Percentiles rank a stretch among this genome's conserved stretches.
Evolutionary conservation across 2,888 invertebrate species (phyloP).

Genomic region (Drosophila atripex): DNA sequence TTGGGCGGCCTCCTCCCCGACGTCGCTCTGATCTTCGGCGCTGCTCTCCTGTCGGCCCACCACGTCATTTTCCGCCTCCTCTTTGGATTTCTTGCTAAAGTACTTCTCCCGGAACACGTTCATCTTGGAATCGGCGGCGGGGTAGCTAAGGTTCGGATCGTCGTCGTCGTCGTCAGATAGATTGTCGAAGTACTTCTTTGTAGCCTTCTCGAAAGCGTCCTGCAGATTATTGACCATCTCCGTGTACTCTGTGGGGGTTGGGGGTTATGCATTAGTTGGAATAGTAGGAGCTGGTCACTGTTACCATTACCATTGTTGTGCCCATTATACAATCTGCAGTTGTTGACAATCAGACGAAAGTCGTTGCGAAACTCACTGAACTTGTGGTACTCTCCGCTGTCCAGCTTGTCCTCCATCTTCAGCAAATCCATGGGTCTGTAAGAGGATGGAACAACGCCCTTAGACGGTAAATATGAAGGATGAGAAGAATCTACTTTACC

Average conservation of each 20-base stretch:
- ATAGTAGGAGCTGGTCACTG: not conserved
- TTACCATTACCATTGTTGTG: conserved; percentile 91
- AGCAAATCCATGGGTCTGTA: conserved; percentile 93
- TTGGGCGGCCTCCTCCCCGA: conserved; percentile 41
- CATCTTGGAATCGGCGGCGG: conserved; percentile 83
- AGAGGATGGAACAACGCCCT: not conserved
- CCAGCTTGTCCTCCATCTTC: conserved; percentile 94
- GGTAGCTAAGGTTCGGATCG: conserved; percentile 89
- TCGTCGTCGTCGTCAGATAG: conserved; percentile 93
- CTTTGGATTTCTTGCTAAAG: conserved; percentile 83
- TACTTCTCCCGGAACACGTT: conserved; percentile 84
- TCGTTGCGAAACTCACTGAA: conserved; percentile 93
- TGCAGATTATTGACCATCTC: conserved; percentile 88
- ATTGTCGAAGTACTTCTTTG: conserved; percentile 92
- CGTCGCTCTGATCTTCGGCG: conserved; percentile 47
- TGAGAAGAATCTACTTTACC: conserved; percentile 68
- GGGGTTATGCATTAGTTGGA: not conserved
- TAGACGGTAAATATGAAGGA: not conserved
- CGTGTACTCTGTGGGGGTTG: conserved; percentile 56
- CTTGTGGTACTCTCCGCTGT: conserved; percentile 91
- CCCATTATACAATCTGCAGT: conserved; percentile 96
- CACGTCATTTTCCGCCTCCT: conserved; percentile 44
- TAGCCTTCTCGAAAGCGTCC: conserved; percentile 91
- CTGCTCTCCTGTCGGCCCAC: conserved; percentile 31
- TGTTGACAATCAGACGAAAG: conserved; percentile 95